Evolutionary conservation across 1,140 invertebrate species (phyloP).

Genomic region (Atopsyche davidsoni): DNA sequence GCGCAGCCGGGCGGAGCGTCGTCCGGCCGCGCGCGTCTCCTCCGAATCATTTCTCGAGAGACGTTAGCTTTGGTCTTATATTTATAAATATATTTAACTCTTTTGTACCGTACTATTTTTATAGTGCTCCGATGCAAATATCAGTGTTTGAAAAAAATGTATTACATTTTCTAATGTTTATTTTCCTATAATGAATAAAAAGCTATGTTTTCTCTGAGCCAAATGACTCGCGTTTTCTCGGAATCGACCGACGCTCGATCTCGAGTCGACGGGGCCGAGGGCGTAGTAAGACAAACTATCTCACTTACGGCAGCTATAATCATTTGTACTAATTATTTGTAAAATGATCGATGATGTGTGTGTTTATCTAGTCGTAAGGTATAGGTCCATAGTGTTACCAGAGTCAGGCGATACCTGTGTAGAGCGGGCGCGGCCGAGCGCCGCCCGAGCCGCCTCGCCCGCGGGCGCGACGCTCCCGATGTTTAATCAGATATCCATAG

Average conservation of each 20-base stretch:
- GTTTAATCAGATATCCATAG: too few relatives aligned
- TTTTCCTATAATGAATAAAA: constrained; percentile 19
- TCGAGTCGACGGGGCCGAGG: constrained; percentile 8
- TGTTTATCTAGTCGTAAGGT: too few relatives aligned
- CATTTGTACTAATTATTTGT: constrained; percentile 4
- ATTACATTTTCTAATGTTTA: constrained; percentile 23
- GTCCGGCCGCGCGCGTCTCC: too few relatives aligned
- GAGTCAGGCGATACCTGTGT: too few relatives aligned
- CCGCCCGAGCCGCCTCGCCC: too few relatives aligned
- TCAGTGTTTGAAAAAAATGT: constrained; percentile 8
- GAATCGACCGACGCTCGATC: constrained; percentile 4
- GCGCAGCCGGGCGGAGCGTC: too few relatives aligned
- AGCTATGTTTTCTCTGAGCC: constrained; percentile 14
- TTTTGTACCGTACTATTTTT: constrained; percentile 13
- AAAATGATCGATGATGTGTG: constrained; percentile 8
- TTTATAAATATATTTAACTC: too few relatives aligned
- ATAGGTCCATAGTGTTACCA: too few relatives aligned
- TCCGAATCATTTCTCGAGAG: too few relatives aligned
- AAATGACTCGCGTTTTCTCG: not conserved
- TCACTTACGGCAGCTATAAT: constrained; percentile 28
- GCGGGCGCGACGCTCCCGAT: too few relatives aligned
- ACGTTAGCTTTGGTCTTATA: too few relatives aligned
- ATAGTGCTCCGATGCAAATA: constrained; percentile 10
- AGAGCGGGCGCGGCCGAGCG: too few relatives aligned
- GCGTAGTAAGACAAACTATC: constrained; percentile 16